Evolutionary conservation across 2,797 vertebrate species (phyloP).

Genomic region (Hippoglossus hippoglossus): DNA sequence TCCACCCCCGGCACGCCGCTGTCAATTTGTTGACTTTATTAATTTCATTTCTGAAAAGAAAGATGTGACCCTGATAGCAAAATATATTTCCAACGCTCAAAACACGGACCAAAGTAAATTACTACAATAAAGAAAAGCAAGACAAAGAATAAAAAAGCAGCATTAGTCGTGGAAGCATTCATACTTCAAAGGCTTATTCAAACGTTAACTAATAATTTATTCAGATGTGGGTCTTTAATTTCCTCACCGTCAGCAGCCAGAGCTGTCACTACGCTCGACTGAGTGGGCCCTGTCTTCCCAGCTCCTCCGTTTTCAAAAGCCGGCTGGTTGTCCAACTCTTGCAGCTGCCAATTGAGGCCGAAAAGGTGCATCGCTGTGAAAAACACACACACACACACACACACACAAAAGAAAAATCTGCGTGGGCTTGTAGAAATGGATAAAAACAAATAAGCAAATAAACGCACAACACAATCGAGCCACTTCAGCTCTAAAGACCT

Average conservation of each 20-base stretch:
- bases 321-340: constrained; percentile 94
- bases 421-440: constrained; percentile 63
- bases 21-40: not conserved
- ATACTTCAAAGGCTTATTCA: not conserved
- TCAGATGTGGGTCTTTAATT: constrained; percentile 38
- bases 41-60: not conserved
- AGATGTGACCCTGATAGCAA: not conserved
- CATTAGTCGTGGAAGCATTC: constrained; percentile 1
- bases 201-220: constrained; percentile 18
- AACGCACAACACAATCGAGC: constrained; percentile 57
- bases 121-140: not conserved
- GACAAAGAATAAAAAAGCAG: not conserved
- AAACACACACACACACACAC: constrained; percentile 15
- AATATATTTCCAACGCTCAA: not conserved
- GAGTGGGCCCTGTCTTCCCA: constrained; percentile 91
- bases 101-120: no score
- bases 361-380: constrained; percentile 97
- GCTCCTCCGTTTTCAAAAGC: constrained; percentile 96
- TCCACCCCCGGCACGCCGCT: not conserved
- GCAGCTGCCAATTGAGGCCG: constrained; percentile 99
- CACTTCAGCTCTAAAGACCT: constrained; percentile 65
- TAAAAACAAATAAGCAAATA: constrained; percentile 69
- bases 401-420: constrained; percentile 39
- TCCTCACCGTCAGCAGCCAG: constrained; percentile 93
- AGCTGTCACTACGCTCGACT: constrained; percentile 90